Percentiles rank a stretch among this genome's conserved stretches.
phyloP scores from a whole-genome alignment of 2,888 invertebrate species.

The Neelides folsomi region DNA sequence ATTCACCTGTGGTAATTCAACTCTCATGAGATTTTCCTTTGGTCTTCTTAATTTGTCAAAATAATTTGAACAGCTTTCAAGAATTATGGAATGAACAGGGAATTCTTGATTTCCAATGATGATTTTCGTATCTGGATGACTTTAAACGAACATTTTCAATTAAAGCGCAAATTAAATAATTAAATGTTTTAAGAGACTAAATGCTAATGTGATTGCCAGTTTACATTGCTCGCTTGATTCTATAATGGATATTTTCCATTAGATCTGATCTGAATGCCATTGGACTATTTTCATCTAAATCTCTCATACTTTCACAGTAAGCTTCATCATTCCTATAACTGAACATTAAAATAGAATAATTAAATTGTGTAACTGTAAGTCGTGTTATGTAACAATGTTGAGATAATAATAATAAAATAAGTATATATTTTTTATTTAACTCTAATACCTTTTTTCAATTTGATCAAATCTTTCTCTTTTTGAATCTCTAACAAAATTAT shows the following conservation, averaged over 20 bases:
- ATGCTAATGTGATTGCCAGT: not conserved
- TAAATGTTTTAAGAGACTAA: not conserved
- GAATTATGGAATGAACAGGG: slow-evolving; percentile 25
- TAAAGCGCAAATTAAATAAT: not conserved
- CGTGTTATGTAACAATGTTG: not conserved
- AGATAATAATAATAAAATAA: not conserved
- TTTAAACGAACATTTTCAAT: slow-evolving; percentile 1
- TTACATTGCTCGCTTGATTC: slow-evolving; percentile 23
- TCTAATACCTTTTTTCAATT: not conserved
- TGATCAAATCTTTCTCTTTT: not conserved
- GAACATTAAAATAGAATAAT: not conserved
- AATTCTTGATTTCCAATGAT: slow-evolving; percentile 21
- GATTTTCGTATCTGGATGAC: slow-evolving; percentile 26
- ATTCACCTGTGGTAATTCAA: slow-evolving; percentile 24
- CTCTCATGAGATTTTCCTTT: slow-evolving; percentile 12
- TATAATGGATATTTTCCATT: slow-evolving; percentile 16
- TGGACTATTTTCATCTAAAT: not conserved
- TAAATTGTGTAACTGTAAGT: not conserved
- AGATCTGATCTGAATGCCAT: slow-evolving; percentile 6
- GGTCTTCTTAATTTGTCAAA: slow-evolving; percentile 25
- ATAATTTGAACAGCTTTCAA: slow-evolving; percentile 23
- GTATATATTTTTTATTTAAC: too few relatives aligned
- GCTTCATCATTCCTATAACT: not conserved
- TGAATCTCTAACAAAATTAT: not conserved
- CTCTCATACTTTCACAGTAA: not conserved